These are phyloP conservation scores for Athene cunicularia DNA, from an alignment of 2,113 vertebrate genomes.

Conservation along the genomic window DNA sequence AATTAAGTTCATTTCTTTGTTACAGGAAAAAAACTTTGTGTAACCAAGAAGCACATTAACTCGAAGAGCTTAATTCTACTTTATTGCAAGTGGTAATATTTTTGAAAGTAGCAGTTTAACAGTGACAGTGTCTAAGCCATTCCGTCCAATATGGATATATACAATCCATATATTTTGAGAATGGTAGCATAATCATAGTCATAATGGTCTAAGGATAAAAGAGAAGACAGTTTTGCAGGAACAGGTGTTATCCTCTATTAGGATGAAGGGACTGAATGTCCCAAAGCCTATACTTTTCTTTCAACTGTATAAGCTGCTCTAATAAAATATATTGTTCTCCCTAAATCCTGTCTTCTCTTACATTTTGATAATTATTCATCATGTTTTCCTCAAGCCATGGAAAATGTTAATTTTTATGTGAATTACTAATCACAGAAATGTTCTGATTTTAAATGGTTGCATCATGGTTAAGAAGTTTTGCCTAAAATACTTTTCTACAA, in stretches of 20 bases:
- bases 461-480: constrained; percentile 54
- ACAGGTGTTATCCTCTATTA: background rate
- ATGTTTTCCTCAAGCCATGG: background rate
- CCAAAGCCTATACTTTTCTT: background rate
- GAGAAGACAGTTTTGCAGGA: background rate
- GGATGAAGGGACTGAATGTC: background rate
- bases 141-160: accelerated
- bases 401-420: constrained; percentile 28
- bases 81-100: background rate
- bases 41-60: background rate
- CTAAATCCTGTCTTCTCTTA: background rate
- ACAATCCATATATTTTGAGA: background rate
- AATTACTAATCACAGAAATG: constrained; percentile 27
- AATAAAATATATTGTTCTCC: constrained; percentile 4
- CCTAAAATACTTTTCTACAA: constrained; percentile 58
- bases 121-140: background rate
- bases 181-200: accelerated
- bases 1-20: background rate
- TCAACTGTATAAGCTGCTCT: constrained; percentile 10
- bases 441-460: constrained; percentile 1
- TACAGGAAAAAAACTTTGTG: background rate
- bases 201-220: background rate
- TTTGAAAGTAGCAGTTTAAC: background rate
- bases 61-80: background rate
- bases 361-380: background rate